phyloP scores from a whole-genome alignment of 2,113 vertebrate species.

The Emydocephalus ijimae region DNA sequence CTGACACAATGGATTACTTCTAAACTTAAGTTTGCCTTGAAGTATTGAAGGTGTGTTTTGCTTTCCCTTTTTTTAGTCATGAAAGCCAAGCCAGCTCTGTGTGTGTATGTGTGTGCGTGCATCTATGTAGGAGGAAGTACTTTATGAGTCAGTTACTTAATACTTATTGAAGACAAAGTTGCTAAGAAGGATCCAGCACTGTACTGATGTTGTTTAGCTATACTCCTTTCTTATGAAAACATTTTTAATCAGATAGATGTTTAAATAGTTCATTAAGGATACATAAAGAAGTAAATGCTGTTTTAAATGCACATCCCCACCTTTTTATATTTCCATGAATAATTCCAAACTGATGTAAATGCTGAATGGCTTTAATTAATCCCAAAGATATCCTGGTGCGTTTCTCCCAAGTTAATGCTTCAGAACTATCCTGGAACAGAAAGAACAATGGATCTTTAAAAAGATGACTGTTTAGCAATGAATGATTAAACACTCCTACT shows the following conservation, averaged over 20 bases:
- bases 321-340: constrained; percentile 77
- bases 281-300: not conserved
- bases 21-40: not conserved
- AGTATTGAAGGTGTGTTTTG: not conserved
- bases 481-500: not conserved
- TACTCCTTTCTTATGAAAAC: not conserved
- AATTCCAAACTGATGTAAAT: constrained; percentile 69
- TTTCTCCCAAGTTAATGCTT: constrained; percentile 64
- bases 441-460: not conserved
- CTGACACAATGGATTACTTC: not conserved
- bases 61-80: not conserved
- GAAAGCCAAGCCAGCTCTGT: not conserved
- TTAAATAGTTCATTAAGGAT: not conserved
- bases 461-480: not conserved
- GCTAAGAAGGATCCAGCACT: not conserved
- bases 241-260: not conserved
- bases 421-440: constrained; percentile 52
- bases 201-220: not conserved
- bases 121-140: not conserved
- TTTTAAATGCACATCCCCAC: constrained; percentile 44
- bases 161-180: not conserved
- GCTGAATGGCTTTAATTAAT: constrained; percentile 61
- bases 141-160: not conserved
- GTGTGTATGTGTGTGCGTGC: no score
- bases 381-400: constrained; percentile 63